Conservation (phyloP, 2,888 invertebrate genomes). For the Anoncus sp. region DNA sequence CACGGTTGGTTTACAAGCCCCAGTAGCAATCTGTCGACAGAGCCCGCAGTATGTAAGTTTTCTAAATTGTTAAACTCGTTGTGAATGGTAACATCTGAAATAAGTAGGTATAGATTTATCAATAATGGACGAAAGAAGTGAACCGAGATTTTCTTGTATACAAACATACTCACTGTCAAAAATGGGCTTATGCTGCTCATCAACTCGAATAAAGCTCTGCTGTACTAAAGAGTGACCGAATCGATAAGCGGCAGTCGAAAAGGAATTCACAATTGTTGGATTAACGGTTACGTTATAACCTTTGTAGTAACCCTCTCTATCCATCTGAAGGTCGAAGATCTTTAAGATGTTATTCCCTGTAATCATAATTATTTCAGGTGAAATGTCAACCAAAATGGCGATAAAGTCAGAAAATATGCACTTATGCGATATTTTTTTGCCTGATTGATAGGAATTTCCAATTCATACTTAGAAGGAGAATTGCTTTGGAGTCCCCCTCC, state of each 20-base stretch:
- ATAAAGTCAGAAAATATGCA: neutral
- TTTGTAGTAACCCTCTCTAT: conserved; percentile 88
- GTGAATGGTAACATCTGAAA: conserved; percentile 91
- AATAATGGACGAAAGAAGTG: neutral
- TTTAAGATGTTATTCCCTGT: conserved; percentile 89
- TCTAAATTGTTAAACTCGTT: conserved; percentile 88
- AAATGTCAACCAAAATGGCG: conserved; percentile 2
- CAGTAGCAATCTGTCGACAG: conserved; percentile 90
- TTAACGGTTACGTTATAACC: conserved; percentile 89
- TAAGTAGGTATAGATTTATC: neutral
- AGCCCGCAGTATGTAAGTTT: conserved; percentile 90
- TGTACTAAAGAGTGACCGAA: conserved; percentile 95
- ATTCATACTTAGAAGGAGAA: no score
- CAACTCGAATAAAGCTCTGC: conserved; percentile 89
- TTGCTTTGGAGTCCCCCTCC: no score
- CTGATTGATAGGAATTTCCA: neutral
- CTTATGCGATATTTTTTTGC: no score
- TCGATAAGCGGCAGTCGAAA: conserved; percentile 92
- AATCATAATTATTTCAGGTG: conserved; percentile 36
- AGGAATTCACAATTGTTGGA: conserved; percentile 91
- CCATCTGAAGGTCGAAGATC: conserved; percentile 89
- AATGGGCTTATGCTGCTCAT: conserved; percentile 88
- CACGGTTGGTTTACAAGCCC: conserved; percentile 91
- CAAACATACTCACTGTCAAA: conserved; percentile 87
- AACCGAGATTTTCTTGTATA: neutral